Evolutionary conservation across 2,113 vertebrate genomes (phyloP), one percentile per base, ranked within the genome.

Genomic region (Semicossyphus pulcher): DNA sequence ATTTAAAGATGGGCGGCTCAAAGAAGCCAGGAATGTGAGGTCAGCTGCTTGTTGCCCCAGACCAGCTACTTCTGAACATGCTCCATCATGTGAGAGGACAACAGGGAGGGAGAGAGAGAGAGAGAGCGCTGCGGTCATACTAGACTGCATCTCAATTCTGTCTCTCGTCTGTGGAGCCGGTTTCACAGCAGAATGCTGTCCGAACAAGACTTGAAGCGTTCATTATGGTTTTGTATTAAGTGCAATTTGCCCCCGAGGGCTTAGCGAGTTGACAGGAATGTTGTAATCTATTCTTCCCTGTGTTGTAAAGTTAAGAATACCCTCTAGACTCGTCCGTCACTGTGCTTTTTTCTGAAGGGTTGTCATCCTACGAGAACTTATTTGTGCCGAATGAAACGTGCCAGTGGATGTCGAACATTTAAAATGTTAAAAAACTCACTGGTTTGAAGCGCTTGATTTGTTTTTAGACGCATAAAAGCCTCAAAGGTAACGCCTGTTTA

Each of bases 201-300:
- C 71, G 72, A 80, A 83, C 72, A 86, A 83, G 78, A 88, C 84
- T 72, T 80, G 78, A 88, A 86, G 72, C 65, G 44, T 74, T 75
- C 41, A 51, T 85, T 78, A 68, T 59, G 71, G 62, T 39, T 76
- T 70, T 62, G 44, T 65, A 75, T 66, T 20, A 83, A 72, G 85
- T 59, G 63, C 61, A 72, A 68, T 85, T 78, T 59, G 42, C 45
- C 73, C 67, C 52, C 31, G 20, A 81, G 69, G 70, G 74, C 52
- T 44, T 7, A 52, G 41, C 7, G 47, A 60, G 29, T 52, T 59
- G 82, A 70, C 69, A 37, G 49, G 39, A 81, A 64, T 58, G 49
- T 66, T 88, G 72, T 81, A 29, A 68, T 78, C 60, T 69, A 18
- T 76, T 86, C 39, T 79, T 72, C 29, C 69, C 69, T 70, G 53